These are phyloP conservation scores for Sylvilagus floridanus DNA, from an alignment of 2,797 vertebrate genomes.

Conservation along the genomic window DNA sequence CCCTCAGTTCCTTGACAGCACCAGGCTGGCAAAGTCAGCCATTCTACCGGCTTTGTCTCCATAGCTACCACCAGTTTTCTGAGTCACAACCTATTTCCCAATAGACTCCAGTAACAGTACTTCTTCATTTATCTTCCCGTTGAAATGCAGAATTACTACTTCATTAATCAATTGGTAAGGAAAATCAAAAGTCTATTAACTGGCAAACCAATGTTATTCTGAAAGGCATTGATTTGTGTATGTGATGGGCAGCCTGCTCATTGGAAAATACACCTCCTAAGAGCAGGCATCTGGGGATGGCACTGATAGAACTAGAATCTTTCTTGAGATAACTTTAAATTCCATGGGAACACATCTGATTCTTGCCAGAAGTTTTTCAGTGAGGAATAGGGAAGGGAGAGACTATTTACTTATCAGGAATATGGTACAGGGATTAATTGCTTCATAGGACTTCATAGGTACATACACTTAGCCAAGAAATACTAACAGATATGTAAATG, in stretches of 20 bases:
- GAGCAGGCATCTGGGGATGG: constrained; percentile 9
- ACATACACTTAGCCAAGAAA: not conserved
- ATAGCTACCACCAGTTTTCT: constrained; percentile 34
- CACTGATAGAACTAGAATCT: not conserved
- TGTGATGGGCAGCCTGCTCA: constrained; percentile 1
- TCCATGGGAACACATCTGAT: constrained; percentile 7
- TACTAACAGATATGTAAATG: not conserved
- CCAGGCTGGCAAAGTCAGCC: constrained; percentile 1
- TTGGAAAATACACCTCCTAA: constrained; percentile 25
- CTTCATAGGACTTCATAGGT: constrained; percentile 38
- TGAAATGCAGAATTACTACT: constrained; percentile 70
- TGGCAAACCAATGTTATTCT: constrained; percentile 65
- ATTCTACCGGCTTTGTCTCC: constrained; percentile 36
- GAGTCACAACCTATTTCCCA: constrained; percentile 38
- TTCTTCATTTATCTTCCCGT: constrained; percentile 76
- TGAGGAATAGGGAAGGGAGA: not conserved
- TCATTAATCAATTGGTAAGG: constrained; percentile 70
- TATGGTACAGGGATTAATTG: not conserved
- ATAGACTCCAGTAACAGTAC: constrained; percentile 6
- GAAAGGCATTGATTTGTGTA: constrained; percentile 39
- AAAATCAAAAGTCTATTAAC: constrained; percentile 77
- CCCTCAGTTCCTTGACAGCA: not conserved
- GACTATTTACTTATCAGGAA: not conserved
- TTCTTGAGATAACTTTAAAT: constrained; percentile 51
- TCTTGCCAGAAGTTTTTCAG: not conserved